phyloP scores from a whole-genome alignment of 1,140 invertebrate genomes.

The Neodiprion pinetum region DNA sequence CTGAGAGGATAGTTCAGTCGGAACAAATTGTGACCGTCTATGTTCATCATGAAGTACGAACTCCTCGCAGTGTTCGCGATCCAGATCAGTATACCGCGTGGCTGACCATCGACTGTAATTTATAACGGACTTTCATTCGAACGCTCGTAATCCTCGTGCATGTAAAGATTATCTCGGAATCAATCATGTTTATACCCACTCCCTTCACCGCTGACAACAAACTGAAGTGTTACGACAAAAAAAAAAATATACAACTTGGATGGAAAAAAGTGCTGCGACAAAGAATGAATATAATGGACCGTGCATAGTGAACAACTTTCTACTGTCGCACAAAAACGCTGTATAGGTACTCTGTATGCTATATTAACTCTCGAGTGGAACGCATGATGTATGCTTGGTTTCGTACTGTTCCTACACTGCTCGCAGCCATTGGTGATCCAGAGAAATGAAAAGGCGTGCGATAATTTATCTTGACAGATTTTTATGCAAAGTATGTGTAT shows the following conservation, averaged over 20 bases:
- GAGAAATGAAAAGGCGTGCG: no score
- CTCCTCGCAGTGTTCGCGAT: conserved; percentile 78
- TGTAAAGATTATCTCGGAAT: neutral
- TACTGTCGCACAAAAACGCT: conserved; percentile 21
- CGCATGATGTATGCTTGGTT: no score
- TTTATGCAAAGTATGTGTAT: no score
- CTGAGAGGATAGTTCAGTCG: conserved; percentile 82
- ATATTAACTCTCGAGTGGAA: no score
- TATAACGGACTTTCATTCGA: neutral
- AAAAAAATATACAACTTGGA: neutral
- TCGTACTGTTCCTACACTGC: no score
- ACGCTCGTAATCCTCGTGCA: neutral
- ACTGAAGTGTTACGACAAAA: neutral
- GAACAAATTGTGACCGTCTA: conserved; percentile 82
- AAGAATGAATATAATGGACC: neutral
- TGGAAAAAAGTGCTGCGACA: no score
- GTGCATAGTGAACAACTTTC: conserved; percentile 19
- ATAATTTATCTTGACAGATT: no score
- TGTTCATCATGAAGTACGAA: conserved; percentile 80
- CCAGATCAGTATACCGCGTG: conserved; percentile 77
- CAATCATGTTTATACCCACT: neutral
- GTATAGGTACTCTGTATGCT: no score
- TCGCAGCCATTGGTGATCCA: no score
- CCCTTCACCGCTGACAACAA: neutral
- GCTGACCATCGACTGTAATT: conserved; percentile 71